Evolutionary conservation across 2,888 invertebrate genomes (phyloP).

Genomic region (Lissocephala sabroskyi): DNA sequence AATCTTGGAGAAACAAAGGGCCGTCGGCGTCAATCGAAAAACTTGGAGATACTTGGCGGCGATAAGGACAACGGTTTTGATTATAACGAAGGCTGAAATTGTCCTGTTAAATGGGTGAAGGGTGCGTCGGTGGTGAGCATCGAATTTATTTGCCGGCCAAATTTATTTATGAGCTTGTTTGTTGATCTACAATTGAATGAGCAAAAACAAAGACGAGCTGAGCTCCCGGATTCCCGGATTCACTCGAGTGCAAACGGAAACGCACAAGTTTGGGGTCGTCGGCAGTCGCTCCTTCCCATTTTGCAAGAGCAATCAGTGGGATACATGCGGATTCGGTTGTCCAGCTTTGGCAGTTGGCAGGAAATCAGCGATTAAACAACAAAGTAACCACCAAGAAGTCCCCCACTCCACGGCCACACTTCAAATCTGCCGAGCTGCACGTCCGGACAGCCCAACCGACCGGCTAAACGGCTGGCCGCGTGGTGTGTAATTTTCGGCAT

Average conservation of each 20-base stretch:
- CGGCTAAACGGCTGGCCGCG: constrained; percentile 12
- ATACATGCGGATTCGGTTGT: constrained; percentile 11
- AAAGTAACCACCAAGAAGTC: constrained; percentile 43
- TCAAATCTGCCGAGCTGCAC: constrained; percentile 23
- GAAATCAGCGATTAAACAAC: constrained; percentile 62
- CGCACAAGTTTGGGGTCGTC: neutral
- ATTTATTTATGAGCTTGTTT: constrained; percentile 64
- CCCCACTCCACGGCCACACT: constrained; percentile 20
- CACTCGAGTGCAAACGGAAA: constrained; percentile 63
- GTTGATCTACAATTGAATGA: constrained; percentile 26
- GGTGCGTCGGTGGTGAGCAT: constrained; percentile 33
- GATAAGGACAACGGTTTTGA: constrained; percentile 58
- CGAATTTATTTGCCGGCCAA: constrained; percentile 59
- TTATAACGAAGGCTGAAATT: constrained; percentile 8
- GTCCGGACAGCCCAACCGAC: too few relatives aligned
- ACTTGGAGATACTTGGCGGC: constrained; percentile 54
- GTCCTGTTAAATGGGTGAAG: too few relatives aligned
- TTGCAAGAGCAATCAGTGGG: constrained; percentile 9
- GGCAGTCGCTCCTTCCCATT: neutral
- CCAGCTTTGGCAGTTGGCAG: constrained; percentile 24
- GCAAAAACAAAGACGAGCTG: constrained; percentile 50
- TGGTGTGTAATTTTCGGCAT: constrained; percentile 61
- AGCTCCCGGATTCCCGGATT: constrained; percentile 42
- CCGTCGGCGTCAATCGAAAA: constrained; percentile 47
- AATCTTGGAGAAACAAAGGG: constrained; percentile 16